phyloP scores from a whole-genome alignment of 2,797 vertebrate species.

The Oreonectes daqikongensis region DNA sequence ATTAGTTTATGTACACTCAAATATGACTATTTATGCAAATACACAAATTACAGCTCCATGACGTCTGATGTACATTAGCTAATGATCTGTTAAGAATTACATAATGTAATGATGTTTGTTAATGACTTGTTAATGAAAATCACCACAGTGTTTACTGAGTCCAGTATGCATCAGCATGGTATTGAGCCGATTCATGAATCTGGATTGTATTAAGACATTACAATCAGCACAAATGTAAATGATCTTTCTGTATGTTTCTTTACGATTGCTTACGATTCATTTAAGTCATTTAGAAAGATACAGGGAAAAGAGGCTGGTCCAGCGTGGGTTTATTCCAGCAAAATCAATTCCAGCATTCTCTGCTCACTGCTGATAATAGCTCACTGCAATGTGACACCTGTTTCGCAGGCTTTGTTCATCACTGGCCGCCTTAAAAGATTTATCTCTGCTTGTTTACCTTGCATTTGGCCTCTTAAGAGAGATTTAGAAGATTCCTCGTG shows the following conservation, averaged over 20 bases:
- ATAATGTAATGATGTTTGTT: slow-evolving; percentile 28
- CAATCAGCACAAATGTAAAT: background rate
- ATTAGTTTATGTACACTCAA: background rate
- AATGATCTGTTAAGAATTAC: slow-evolving; percentile 29
- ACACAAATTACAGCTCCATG: background rate
- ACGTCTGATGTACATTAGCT: slow-evolving; percentile 9
- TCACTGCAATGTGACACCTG: slow-evolving; percentile 40
- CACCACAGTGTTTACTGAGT: background rate
- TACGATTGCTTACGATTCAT: background rate
- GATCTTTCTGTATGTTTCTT: background rate
- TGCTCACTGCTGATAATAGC: slow-evolving; percentile 34
- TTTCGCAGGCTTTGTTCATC: slow-evolving; percentile 34
- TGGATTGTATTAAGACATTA: background rate
- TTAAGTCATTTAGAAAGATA: slow-evolving; percentile 13
- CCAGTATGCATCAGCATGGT: background rate
- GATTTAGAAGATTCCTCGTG: slow-evolving; percentile 28
- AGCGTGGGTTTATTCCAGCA: slow-evolving; percentile 29
- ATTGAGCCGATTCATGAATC: background rate
- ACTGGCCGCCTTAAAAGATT: slow-evolving; percentile 36
- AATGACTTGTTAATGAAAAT: slow-evolving; percentile 31
- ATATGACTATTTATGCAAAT: background rate
- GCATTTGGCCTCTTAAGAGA: slow-evolving; percentile 40
- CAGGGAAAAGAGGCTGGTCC: background rate
- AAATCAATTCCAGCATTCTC: slow-evolving; percentile 35
- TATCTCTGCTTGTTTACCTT: slow-evolving; percentile 48